Base-by-base conservation (phyloP, 1,140 invertebrate genomes). In the Drosophila fuyamai region DNA sequence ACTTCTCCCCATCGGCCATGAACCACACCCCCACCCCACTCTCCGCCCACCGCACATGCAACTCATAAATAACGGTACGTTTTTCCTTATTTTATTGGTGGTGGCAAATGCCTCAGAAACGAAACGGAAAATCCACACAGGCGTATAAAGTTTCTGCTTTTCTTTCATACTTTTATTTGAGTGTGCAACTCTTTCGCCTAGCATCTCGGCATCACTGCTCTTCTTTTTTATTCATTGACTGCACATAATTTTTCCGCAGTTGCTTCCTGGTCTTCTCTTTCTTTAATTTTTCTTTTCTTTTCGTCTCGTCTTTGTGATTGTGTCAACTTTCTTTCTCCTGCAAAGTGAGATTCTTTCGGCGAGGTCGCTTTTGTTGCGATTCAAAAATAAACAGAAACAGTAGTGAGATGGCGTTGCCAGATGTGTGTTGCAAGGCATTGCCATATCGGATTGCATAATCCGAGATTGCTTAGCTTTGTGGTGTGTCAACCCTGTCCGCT, bases 41-140 rank as follows among this genome's bases (percentile, higher is more conserved):
- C 23, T 12, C 44, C 36, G 32, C 16, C 43, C 50, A 41, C 46
- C 35, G 10, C 18, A 41, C 38, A 48, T 58, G 73, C 18, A 46
- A 43, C 82, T 75, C 70, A 75, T 85, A 81, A 86, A 79, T 85
- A 85, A 85, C 78, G 82, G 76, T 78, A 75, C 62, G 78, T 74
- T 85, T 81, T 81, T 66, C 61, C 79, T 81, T 59, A 72, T 81
- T 81, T 81, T 81, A 78, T 66, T 77, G 36, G 43, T 58, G 38
- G 48, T 72, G 50, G 47, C 54, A 79, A 77, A 58, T 54, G 57
- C 29, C 67, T 54, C 47, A 44, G 51, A 55, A 80, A 79, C 77
- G 81, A 86, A 85, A 85, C 66, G 84, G 81, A 85, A 85, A 85
- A 85, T 86, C 68, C 60, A 71, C 40, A 18, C 32, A 68, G 50